Base-by-base conservation (phyloP, 2,797 vertebrate genomes). In the Brachymystax lenok region DNA sequence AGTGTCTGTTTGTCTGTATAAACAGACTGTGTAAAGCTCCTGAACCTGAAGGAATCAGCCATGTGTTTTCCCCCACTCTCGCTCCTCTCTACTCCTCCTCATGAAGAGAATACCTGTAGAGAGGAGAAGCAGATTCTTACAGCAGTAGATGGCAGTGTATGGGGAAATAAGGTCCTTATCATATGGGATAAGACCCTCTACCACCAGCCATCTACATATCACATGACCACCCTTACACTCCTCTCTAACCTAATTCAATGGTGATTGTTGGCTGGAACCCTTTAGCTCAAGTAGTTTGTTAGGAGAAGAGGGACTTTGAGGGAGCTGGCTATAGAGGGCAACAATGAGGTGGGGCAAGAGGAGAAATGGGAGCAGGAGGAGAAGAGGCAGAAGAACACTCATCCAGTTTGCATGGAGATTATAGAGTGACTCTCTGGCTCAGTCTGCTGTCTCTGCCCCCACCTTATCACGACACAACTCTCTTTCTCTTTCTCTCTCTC, bases 1-100 rank as follows among this genome's bases (percentile, higher is more conserved):
- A 86, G 90, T 93, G 92, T 87, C 87, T 92, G 86, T 89, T 35
- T 35, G 35, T 35, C 35, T 92, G 19, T 16, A 19, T 56, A 94
- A 95, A 93, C 85, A 90, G 89, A 91, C 88, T 91, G 92, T 95
- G 94, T 94, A 94, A 95, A 95, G 91, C 88, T 93, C 85, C 84
- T 96, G 95, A 96, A 96, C 96, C 95, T 93, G 93, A 95, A 95
- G 91, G 93, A 95, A 96, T 87, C 89, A 88, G 4, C 28, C 66
- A 68, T 33, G 24, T 33, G 24, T 84, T 73, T 64, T 14, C 82
- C 90, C 30, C 7, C n/a, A 12, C 46, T 5, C 52, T 56, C 12
- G 50, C 69, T 27, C 64, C 33, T 28, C 64, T 16, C 50, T 51
- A 52, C 66, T 54, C 54, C 21, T 16, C 90, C 40, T 59, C 56